Conservation (phyloP, 64 coral and sea anemone species). For the Stylophora pistillata region DNA sequence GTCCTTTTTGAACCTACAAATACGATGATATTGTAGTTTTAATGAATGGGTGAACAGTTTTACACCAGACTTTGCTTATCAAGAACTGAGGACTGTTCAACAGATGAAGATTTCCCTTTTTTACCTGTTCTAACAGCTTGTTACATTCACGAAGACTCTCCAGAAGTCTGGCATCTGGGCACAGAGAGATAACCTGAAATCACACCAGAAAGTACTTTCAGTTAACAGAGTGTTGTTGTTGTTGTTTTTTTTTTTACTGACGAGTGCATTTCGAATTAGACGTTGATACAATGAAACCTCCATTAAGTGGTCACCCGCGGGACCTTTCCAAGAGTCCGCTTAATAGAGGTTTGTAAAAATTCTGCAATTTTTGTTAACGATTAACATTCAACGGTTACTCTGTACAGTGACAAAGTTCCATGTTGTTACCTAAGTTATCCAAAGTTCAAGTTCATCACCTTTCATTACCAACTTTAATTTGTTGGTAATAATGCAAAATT, state of each 20-base stretch:
- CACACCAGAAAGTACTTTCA: neutral
- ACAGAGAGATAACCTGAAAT: constrained; percentile 91
- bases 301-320: no score
- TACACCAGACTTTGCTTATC: neutral
- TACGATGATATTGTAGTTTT: neutral
- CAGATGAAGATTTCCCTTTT: neutral
- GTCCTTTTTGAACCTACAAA: constrained; percentile 96
- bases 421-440: no score
- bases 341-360: no score
- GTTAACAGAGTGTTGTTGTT: neutral
- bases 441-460: no score
- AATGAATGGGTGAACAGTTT: neutral
- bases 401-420: no score
- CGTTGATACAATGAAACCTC: no score
- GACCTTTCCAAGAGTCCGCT: no score
- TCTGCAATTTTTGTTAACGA: no score
- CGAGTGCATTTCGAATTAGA: no score
- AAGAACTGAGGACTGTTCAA: neutral
- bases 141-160: constrained; percentile 96
- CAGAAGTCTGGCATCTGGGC: constrained; percentile 88
- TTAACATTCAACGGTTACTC: no score
- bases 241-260: neutral
- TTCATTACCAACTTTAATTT: no score
- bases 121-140: constrained; percentile 96
- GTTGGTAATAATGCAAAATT: no score